Evolutionary conservation across 2,113 vertebrate species (phyloP), one percentile per base, ranked within the genome.

Genomic region (Pholis gunnellus): DNA sequence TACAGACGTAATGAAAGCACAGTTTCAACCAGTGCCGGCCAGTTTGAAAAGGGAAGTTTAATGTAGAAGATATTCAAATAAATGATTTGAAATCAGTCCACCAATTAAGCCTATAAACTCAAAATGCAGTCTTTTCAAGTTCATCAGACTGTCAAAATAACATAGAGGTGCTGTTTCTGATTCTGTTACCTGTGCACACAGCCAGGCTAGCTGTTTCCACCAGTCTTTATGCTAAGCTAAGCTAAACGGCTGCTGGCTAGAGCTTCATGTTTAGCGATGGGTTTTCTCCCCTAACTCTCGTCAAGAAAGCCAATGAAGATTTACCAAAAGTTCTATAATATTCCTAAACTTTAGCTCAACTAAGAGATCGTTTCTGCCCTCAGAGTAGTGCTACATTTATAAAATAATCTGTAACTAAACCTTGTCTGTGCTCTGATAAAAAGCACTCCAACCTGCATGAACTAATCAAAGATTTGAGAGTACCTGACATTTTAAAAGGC

Each of bases 401-500:
- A 60, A 48, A 72, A 78, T 29, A 2, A 75, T 11, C 29, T 5
- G 25, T 57, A n/a, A 34, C 57, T 75, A 1, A 71, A 75, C 22
- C 14, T n/a, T 6, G 18, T 60, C 25, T 52, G n/a, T 36, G 6
- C 17, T 74, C 61, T 74, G 60, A 76, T 63, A 29, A 76, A 72
- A 46, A n/a, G 65, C 65, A 17, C 48, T 17, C 0, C 2, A 57
- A 34, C 29, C 25, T 38, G 44, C 68, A 22, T 31, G 69, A 70
- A 31, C 48, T 48, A 71, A 77, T 77, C 85, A 80, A 79, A 79
- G 67, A 70, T 46, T 1, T 11, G 14, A 46, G 40, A n/a, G 36
- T 18, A 56, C 88, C 72, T 78, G 76, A 83, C 74, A 76, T 85
- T 79, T 79, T 36, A 9, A 81, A 75, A 75, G 40, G 60, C 61